Percentiles rank a stretch among this genome's conserved stretches.
phyloP scores from a whole-genome alignment of 53 echinoderm and acorn worm genomes.

The Paracentrotus lividus region DNA sequence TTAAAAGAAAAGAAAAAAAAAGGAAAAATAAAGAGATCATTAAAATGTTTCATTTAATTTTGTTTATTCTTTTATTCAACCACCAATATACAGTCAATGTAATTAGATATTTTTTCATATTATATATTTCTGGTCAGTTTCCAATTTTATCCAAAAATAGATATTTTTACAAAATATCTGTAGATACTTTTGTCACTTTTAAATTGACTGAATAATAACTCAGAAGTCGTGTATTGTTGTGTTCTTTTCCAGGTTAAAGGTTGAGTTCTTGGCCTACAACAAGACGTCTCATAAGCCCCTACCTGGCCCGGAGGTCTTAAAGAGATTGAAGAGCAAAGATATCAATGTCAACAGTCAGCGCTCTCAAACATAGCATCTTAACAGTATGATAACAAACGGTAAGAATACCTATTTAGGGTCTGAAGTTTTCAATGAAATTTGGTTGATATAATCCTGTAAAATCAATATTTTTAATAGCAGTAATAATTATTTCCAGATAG shows the following conservation, averaged over 20 bases:
- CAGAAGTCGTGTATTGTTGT: not conserved
- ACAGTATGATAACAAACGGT: conserved; percentile 93
- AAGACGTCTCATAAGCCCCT: conserved; percentile 74
- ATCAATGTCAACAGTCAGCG: conserved; percentile 73
- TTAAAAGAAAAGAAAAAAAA: too few relatives aligned
- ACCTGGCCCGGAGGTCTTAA: conserved; percentile 77
- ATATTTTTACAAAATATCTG: too few relatives aligned
- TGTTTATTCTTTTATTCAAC: too few relatives aligned
- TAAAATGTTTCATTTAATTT: too few relatives aligned
- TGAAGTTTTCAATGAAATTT: not conserved
- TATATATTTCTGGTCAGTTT: too few relatives aligned
- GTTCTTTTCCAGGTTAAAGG: conserved; percentile 32
- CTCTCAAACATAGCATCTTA: conserved; percentile 80
- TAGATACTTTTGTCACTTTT: not conserved
- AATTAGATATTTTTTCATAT: too few relatives aligned
- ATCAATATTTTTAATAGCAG: too few relatives aligned
- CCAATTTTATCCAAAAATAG: too few relatives aligned
- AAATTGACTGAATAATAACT: not conserved
- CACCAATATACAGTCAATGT: too few relatives aligned
- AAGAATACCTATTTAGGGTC: conserved; percentile 37
- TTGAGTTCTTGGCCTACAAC: conserved; percentile 57
- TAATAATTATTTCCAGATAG: too few relatives aligned
- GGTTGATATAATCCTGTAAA: too few relatives aligned
- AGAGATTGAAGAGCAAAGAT: conserved; percentile 80
- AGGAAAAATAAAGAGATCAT: too few relatives aligned